Evolutionary conservation across 1,140 invertebrate genomes (phyloP).

Genomic region (Oryctes rhinoceros): DNA sequence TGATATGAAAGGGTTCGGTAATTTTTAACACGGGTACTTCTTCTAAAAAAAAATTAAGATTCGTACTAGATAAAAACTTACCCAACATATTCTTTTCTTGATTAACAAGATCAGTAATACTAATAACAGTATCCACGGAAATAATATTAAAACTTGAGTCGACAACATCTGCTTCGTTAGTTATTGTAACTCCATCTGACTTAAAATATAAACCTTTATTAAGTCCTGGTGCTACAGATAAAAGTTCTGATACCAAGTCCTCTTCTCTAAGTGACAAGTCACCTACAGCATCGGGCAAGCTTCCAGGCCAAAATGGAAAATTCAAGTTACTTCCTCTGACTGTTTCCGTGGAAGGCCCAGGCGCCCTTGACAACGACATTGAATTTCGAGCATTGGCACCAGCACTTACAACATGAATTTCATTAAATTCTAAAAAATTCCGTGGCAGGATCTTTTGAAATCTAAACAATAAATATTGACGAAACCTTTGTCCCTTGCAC

Average conservation of each 20-base stretch:
- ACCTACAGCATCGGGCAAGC: conserved; percentile 70
- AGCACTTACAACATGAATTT: conserved; percentile 69
- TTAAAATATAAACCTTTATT: conserved; percentile 66
- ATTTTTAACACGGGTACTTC: conserved; percentile 51
- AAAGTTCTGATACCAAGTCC: conserved; percentile 59
- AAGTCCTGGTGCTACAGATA: conserved; percentile 73
- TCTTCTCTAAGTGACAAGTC: conserved; percentile 52
- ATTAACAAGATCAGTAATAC: conserved; percentile 56
- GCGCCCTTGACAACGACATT: conserved; percentile 74
- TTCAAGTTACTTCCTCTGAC: conserved; percentile 76
- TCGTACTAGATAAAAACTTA: conserved; percentile 37
- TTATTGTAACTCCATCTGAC: conserved; percentile 62
- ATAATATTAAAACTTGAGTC: conserved; percentile 10
- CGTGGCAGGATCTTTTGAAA: conserved; percentile 77
- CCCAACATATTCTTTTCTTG: conserved; percentile 54
- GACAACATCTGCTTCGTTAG: conserved; percentile 1
- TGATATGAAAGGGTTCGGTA: conserved; percentile 39
- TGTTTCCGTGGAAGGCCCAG: conserved; percentile 67
- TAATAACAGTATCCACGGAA: conserved; percentile 49
- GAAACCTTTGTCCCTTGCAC: no score
- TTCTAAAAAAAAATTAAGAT: conserved; percentile 42
- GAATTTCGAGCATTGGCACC: conserved; percentile 78
- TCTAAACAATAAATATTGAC: conserved; percentile 54
- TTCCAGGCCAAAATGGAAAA: conserved; percentile 83
- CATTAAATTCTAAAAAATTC: conserved; percentile 72